phyloP scores from a whole-genome alignment of 2,888 invertebrate genomes.

The Lamellibrachia columna region DNA sequence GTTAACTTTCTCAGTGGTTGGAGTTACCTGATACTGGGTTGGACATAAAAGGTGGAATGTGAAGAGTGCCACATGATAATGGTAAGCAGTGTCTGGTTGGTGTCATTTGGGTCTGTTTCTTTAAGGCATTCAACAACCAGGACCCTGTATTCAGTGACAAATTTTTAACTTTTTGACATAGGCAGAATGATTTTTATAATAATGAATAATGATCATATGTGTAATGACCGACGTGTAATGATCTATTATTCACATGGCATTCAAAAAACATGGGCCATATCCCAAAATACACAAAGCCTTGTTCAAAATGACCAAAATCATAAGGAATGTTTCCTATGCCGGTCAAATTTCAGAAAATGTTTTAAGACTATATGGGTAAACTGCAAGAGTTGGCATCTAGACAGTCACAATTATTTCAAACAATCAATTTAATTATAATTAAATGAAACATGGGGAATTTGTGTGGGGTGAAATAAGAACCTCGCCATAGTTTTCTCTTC shows the following conservation, averaged over 20 bases:
- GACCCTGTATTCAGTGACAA: background rate
- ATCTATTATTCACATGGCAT: background rate
- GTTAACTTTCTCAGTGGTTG: background rate
- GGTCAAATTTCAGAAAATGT: too few relatives aligned
- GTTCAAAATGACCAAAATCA: too few relatives aligned
- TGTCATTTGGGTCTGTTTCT: background rate
- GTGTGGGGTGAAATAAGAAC: background rate
- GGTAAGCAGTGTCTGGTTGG: background rate
- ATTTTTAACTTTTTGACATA: background rate
- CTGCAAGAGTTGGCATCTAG: background rate
- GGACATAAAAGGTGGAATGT: background rate
- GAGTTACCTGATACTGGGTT: background rate
- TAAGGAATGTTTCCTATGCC: too few relatives aligned
- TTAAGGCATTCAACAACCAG: background rate
- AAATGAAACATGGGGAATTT: background rate
- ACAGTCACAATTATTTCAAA: background rate
- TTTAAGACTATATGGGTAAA: too few relatives aligned
- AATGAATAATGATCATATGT: background rate
- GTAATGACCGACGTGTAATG: background rate
- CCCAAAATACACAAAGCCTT: too few relatives aligned
- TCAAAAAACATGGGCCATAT: too few relatives aligned
- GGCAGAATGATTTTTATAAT: background rate
- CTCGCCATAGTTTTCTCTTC: background rate
- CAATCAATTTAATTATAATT: background rate
- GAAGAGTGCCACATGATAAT: background rate